These are phyloP conservation scores for Pelmatolapia mariae DNA, from an alignment of 2,113 vertebrate genomes.

Conservation along the genomic window DNA sequence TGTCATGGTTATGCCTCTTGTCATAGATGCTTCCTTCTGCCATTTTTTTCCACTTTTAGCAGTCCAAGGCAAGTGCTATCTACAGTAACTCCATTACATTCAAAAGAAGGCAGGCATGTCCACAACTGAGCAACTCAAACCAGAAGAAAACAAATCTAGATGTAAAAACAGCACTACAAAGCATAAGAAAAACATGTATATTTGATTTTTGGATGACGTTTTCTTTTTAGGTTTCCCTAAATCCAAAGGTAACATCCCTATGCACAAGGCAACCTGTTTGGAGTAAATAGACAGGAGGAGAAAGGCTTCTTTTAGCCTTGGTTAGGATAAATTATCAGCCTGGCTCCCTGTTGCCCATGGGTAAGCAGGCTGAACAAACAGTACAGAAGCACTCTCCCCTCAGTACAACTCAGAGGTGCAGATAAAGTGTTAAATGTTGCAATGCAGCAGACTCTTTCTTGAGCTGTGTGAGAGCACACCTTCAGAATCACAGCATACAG, in stretches of 20 bases:
- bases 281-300: conserved; percentile 19
- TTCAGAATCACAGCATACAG: conserved; percentile 7
- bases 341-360: conserved; percentile 12
- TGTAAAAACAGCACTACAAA: not conserved
- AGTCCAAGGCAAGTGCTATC: not conserved
- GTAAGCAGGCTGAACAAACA: conserved; percentile 24
- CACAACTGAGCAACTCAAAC: not conserved
- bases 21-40: not conserved
- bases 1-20: not conserved
- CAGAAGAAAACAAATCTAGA: not conserved
- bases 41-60: not conserved
- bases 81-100: not conserved
- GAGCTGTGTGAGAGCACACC: conserved; percentile 31
- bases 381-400: conserved; percentile 9
- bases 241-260: conserved; percentile 20
- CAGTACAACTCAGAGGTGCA: conserved; percentile 14
- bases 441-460: conserved; percentile 31
- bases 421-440: conserved; percentile 12
- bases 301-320: conserved; percentile 10
- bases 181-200: not conserved
- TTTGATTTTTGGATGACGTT: not conserved
- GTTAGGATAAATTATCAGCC: conserved; percentile 23
- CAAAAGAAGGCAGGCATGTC: not conserved
- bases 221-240: not conserved
- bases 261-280: conserved; percentile 10